These are phyloP conservation scores for Eremobia ochroleuca DNA, from an alignment of 2,888 invertebrate genomes.

Conservation along the genomic window DNA sequence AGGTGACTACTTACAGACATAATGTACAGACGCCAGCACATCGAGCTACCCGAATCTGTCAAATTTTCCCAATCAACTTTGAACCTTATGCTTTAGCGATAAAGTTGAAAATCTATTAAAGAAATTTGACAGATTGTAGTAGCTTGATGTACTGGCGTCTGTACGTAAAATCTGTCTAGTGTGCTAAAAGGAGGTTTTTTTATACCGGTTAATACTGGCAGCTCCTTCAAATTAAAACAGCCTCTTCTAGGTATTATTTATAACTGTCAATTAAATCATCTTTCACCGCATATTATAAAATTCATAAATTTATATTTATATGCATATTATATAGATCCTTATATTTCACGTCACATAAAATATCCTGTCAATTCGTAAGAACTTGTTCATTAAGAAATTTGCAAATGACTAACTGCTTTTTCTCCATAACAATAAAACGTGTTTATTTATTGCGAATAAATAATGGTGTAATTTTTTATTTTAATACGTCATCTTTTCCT, in stretches of 20 bases:
- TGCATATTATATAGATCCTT: neutral
- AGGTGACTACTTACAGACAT: neutral
- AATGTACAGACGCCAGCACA: too few relatives aligned
- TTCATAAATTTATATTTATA: neutral
- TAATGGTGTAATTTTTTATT: slow-evolving; percentile 1
- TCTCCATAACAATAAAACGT: slow-evolving; percentile 4
- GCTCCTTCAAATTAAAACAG: slow-evolving; percentile 5
- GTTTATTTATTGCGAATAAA: slow-evolving; percentile 34
- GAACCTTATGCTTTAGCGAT: too few relatives aligned
- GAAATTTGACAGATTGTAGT: too few relatives aligned
- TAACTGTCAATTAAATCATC: neutral
- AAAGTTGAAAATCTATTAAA: too few relatives aligned
- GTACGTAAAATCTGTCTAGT: neutral
- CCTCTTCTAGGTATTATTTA: slow-evolving; percentile 4
- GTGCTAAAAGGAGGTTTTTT: neutral
- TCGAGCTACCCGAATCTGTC: too few relatives aligned
- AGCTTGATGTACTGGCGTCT: too few relatives aligned
- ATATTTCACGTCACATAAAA: slow-evolving; percentile 28
- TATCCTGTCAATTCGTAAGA: slow-evolving; percentile 14
- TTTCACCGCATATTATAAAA: neutral
- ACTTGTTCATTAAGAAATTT: slow-evolving; percentile 16
- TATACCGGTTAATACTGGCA: neutral
- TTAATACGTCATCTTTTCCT: neutral
- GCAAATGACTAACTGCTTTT: slow-evolving; percentile 17
- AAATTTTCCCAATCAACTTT: too few relatives aligned